Conservation (phyloP, 2,888 invertebrate genomes). For the Silvanus unidentatus region DNA sequence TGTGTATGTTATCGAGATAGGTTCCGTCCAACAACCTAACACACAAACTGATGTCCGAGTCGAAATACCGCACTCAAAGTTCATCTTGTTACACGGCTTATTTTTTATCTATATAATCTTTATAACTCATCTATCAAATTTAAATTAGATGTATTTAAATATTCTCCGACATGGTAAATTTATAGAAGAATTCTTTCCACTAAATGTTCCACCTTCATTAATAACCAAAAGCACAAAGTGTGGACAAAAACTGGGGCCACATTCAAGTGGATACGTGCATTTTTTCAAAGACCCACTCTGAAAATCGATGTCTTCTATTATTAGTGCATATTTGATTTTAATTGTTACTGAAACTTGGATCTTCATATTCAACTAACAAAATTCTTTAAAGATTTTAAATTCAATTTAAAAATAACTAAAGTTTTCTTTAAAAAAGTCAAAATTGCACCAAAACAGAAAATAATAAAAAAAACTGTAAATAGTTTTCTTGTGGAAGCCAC, state of each 20-base stretch:
- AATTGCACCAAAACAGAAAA: neutral
- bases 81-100: conserved; percentile 11
- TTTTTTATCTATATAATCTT: conserved; percentile 13
- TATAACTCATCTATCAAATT: conserved; percentile 15
- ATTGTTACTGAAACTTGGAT: too few species aligned
- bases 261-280: neutral
- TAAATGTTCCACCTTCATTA: neutral
- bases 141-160: conserved; percentile 11
- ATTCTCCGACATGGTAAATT: conserved; percentile 1
- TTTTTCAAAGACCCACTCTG: too few species aligned
- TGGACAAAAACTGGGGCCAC: neutral
- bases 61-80: conserved; percentile 4
- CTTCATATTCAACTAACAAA: too few species aligned
- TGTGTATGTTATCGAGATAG: too few species aligned
- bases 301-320: too few species aligned
- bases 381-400: too few species aligned
- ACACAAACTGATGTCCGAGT: neutral
- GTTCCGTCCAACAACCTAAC: too few species aligned
- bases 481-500: too few species aligned
- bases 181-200: conserved; percentile 1
- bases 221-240: neutral
- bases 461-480: neutral
- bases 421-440: too few species aligned
- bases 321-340: too few species aligned
- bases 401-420: too few species aligned